Evolutionary conservation across 2,888 invertebrate genomes (phyloP).

Genomic region (Eristalis arbustorum): DNA sequence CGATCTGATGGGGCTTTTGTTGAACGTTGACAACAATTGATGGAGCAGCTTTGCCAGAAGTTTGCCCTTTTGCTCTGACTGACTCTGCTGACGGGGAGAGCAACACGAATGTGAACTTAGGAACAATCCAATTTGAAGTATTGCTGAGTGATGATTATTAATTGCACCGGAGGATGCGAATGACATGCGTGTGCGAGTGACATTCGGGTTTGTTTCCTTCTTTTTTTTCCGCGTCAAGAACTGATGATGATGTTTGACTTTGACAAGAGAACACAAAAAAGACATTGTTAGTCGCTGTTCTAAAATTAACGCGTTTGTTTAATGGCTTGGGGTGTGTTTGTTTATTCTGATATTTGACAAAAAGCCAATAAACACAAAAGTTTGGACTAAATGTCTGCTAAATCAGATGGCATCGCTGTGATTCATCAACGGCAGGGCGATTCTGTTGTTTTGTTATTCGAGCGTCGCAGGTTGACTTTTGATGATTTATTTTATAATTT

Average conservation of each 20-base stretch:
- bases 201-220: neutral
- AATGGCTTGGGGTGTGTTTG: neutral
- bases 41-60: neutral
- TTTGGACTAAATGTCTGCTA: neutral
- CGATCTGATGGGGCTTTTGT: neutral
- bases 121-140: neutral
- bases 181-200: neutral
- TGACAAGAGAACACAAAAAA: neutral
- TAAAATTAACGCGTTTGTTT: neutral
- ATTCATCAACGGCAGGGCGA: neutral
- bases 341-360: neutral
- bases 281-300: neutral
- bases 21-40: slow-evolving; percentile 8
- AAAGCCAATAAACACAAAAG: neutral
- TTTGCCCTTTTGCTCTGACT: neutral
- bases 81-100: neutral
- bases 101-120: neutral
- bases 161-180: neutral
- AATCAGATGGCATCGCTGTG: neutral
- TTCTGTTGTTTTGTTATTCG: neutral
- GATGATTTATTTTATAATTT: neutral
- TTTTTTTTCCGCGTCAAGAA: neutral
- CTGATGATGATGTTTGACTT: neutral
- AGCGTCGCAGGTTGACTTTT: neutral
- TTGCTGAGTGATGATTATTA: neutral